phyloP scores from a whole-genome alignment of 1,140 invertebrate species.

The Cheumatopsyche charites region DNA sequence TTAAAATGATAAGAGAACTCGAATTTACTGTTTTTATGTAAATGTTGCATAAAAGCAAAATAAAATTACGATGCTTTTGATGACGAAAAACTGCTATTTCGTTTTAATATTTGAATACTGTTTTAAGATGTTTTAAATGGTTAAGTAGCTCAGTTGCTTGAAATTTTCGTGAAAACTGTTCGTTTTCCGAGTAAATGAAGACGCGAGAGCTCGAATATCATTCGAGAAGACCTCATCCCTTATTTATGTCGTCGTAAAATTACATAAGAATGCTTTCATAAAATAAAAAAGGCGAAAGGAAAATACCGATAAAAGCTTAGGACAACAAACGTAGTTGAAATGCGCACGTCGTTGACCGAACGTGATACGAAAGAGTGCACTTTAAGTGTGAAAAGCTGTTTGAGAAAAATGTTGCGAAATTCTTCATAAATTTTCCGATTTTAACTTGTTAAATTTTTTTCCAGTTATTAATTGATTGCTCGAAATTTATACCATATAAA shows the following conservation, averaged over 20 bases:
- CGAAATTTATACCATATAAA: too few species aligned
- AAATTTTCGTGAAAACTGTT: too few species aligned
- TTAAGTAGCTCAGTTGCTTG: too few species aligned
- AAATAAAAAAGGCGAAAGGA: slow-evolving; percentile 2
- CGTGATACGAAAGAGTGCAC: neutral
- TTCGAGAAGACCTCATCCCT: slow-evolving; percentile 6
- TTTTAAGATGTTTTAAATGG: too few species aligned
- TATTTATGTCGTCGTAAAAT: slow-evolving; percentile 28
- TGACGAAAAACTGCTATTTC: neutral
- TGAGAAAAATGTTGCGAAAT: too few species aligned
- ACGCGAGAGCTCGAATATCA: neutral
- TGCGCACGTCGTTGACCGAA: neutral
- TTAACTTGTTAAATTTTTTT: too few species aligned
- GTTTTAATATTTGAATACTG: too few species aligned
- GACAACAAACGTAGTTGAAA: slow-evolving; percentile 20
- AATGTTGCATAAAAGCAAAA: neutral
- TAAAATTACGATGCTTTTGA: neutral
- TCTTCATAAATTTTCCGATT: too few species aligned
- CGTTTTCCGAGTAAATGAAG: neutral
- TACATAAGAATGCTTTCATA: slow-evolving; percentile 14
- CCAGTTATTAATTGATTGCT: too few species aligned
- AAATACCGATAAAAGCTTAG: slow-evolving; percentile 10
- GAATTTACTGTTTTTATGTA: neutral
- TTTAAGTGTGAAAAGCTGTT: slow-evolving; percentile 18
- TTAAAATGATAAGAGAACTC: neutral